Evolutionary conservation across 2,113 vertebrate genomes (phyloP).

Genomic region (Calyptomena viridis): DNA sequence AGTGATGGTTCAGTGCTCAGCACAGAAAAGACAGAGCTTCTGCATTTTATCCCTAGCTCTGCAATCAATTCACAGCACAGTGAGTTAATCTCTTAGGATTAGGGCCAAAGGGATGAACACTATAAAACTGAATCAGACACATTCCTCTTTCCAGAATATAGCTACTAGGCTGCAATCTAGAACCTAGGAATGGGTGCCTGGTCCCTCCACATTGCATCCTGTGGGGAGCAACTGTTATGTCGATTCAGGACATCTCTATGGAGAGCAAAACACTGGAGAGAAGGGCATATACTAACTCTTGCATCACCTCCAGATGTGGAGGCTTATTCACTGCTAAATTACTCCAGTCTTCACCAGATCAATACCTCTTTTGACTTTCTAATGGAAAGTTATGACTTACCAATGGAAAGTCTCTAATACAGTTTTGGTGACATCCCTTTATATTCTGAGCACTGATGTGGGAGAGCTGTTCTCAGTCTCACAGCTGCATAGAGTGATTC

Average conservation of each 20-base stretch:
- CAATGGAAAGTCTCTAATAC: not conserved
- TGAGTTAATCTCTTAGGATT: not conserved
- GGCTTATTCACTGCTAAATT: not conserved
- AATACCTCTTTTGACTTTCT: not conserved
- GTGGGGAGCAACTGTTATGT: not conserved
- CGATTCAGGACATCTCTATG: not conserved
- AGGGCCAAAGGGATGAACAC: not conserved
- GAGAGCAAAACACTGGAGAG: not conserved
- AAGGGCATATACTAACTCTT: not conserved
- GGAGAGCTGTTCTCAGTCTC: not conserved
- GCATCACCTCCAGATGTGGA: not conserved
- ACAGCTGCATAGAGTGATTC: not conserved
- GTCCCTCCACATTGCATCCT: rapidly evolving
- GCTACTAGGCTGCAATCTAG: not conserved
- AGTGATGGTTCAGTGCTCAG: not conserved
- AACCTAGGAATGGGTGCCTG: not conserved
- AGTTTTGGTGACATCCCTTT: not conserved
- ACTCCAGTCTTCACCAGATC: not conserved
- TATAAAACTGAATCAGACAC: not conserved
- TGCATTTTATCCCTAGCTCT: not conserved
- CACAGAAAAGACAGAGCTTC: not conserved
- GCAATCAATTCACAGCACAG: not conserved
- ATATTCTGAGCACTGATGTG: not conserved
- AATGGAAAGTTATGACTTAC: not conserved
- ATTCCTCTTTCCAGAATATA: not conserved